Base-by-base conservation (phyloP, 2,797 vertebrate species). In the Anabacerthia variegaticeps region DNA sequence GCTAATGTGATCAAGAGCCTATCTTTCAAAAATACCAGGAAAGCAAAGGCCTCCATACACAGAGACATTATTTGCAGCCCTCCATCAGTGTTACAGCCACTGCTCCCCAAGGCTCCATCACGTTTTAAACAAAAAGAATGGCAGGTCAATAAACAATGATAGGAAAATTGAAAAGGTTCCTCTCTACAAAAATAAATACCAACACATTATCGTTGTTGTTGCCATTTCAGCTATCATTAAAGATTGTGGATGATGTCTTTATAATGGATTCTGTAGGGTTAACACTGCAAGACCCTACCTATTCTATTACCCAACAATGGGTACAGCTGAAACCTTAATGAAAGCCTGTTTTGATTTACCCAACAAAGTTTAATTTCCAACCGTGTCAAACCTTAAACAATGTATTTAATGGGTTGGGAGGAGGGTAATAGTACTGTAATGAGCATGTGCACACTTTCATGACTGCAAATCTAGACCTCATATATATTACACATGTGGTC, bases 101-200 rank as follows among this genome's bases (percentile, higher is more conserved):
- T 74, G 82, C 24, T 97, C 84, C 80, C 87, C 62, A 93, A 91
- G 85, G 93, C 66, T 97, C 93, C 44, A n/a, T 92, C 91, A 92
- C 58, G 54, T 37, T 17, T 97, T 95, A 96, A 97, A 89, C 67
- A 95, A 95, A 95, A 94, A 92, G 44, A 88, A 94, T 93, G 59
- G 49, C 63, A 88, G 82, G 95, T 96, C 96, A 97, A 94, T 96
- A 97, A 75, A 95, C 21, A 67, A 72, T 72, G 76, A 92, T 95
- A 43, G 96, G 91, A 95, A 97, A 93, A 46, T 88, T 94, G 93
- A 95, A 95, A 78, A 84, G 54, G 62, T 92, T 91, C 27, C 49
- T 94, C 36, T 46, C 41, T 23, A 52, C 23, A 74, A 85, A 94
- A 91, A 79, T 71, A 58, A 83, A 49, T 26, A 0, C 3, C n/a